phyloP scores from a whole-genome alignment of 2,113 vertebrate species.

The Campylomormyrus numenius region DNA sequence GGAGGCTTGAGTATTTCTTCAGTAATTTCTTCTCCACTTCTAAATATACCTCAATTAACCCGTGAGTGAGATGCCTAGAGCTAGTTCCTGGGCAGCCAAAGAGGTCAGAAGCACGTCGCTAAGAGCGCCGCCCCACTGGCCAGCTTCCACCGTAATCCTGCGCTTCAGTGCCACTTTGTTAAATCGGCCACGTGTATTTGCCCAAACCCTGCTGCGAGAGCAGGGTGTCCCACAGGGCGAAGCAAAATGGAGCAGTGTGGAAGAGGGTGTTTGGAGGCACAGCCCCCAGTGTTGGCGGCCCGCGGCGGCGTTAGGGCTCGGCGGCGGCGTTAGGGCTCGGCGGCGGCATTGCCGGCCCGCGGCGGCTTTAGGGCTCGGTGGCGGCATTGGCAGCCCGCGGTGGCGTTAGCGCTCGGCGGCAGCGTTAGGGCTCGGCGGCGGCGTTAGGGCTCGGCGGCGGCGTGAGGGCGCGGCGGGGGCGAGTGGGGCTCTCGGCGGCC shows the following conservation, averaged over 20 bases:
- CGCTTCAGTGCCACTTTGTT: background rate
- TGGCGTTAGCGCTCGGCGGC: too few species aligned
- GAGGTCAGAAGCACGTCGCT: background rate
- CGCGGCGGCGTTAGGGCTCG: background rate
- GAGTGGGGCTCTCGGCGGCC: too few species aligned
- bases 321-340: background rate
- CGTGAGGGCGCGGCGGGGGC: too few species aligned
- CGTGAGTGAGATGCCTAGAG: background rate
- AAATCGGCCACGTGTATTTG: background rate
- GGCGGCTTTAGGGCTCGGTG: fast-evolving
- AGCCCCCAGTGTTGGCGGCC: background rate
- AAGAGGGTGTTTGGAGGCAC: background rate
- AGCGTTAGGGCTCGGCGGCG: too few species aligned
- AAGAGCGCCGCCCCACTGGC: background rate
- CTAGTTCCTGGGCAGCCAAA: background rate
- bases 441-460: too few species aligned
- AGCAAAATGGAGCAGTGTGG: background rate
- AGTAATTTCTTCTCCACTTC: background rate
- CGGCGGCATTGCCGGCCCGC: too few species aligned
- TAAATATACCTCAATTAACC: background rate
- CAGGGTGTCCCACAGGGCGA: background rate
- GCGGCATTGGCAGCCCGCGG: background rate
- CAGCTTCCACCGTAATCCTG: background rate
- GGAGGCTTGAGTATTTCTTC: background rate
- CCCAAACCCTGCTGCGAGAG: background rate